Conservation (phyloP, 2,888 invertebrate species). For the Lucinisca nassula region DNA sequence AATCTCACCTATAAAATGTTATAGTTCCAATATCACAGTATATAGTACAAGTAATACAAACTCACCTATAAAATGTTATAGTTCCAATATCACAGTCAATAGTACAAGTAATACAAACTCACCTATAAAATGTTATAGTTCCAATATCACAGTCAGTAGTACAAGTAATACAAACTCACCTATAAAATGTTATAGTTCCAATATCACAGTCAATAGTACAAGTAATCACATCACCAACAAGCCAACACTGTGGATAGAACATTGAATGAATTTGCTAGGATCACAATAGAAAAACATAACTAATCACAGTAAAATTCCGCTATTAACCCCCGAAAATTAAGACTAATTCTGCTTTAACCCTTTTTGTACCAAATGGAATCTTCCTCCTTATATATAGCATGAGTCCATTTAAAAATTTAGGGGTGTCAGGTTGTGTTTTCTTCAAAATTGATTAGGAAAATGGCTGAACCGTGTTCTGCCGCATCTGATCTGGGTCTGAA, state of each 20-base stretch:
- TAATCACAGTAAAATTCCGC: no score
- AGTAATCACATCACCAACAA: constrained; percentile 94
- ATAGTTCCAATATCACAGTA: constrained; percentile 92
- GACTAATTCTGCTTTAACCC: no score
- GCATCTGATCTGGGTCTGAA: no score
- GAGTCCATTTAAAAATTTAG: no score
- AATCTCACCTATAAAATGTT: constrained; percentile 90
- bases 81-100: constrained; percentile 92
- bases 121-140: constrained; percentile 91
- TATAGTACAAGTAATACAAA: constrained; percentile 91
- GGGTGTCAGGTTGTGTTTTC: no score
- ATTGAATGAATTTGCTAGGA: no score
- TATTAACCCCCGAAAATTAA: no score
- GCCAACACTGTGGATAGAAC: constrained; percentile 90
- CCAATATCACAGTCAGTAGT: constrained; percentile 93
- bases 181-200: constrained; percentile 91
- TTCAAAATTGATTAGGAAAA: no score
- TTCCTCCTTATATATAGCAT: no score
- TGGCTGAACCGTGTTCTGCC: no score
- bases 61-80: constrained; percentile 91
- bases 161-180: constrained; percentile 90
- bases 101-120: constrained; percentile 91
- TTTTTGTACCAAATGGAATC: no score
- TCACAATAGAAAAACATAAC: no score
- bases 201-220: constrained; percentile 93